phyloP scores from a whole-genome alignment of 2,113 vertebrate genomes.

The Trematocara zebra region DNA sequence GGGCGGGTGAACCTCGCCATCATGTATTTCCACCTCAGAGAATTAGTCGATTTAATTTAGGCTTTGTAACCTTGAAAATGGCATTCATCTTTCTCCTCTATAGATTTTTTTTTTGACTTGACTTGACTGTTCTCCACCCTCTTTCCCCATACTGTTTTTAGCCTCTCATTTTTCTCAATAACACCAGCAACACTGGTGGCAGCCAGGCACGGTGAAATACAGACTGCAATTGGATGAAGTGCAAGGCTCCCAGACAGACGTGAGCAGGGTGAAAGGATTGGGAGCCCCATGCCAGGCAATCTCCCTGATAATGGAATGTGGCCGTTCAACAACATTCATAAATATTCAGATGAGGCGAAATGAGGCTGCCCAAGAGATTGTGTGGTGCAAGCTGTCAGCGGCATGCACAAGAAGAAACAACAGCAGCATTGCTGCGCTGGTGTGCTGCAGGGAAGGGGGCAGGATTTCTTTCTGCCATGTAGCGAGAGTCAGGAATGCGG shows the following conservation, averaged over 20 bases:
- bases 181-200: slow-evolving; percentile 1
- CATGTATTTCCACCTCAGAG: slow-evolving; percentile 1
- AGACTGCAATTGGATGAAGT: slow-evolving; percentile 37
- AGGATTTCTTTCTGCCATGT: not conserved
- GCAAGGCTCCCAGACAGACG: slow-evolving; percentile 7
- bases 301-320: slow-evolving; percentile 61
- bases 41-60: slow-evolving; percentile 33
- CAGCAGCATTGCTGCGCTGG: not conserved
- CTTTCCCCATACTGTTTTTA: not conserved
- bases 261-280: slow-evolving; percentile 43
- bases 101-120: not conserved
- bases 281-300: slow-evolving; percentile 38
- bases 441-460: not conserved
- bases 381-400: slow-evolving; percentile 18
- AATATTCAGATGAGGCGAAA: slow-evolving; percentile 60
- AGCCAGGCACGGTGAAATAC: slow-evolving; percentile 10
- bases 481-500: not conserved
- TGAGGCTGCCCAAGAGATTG: slow-evolving; percentile 27
- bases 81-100: slow-evolving; percentile 33
- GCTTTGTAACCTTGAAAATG: slow-evolving; percentile 46
- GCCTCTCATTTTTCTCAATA: slow-evolving; percentile 37
- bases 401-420: not conserved
- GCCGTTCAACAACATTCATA: slow-evolving; percentile 60
- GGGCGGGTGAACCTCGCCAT: not conserved
- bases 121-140: not conserved